Percentiles rank a stretch among this genome's conserved stretches.
Evolutionary conservation across 1,140 invertebrate genomes (phyloP).

Genomic region (Amyelois transitella): DNA sequence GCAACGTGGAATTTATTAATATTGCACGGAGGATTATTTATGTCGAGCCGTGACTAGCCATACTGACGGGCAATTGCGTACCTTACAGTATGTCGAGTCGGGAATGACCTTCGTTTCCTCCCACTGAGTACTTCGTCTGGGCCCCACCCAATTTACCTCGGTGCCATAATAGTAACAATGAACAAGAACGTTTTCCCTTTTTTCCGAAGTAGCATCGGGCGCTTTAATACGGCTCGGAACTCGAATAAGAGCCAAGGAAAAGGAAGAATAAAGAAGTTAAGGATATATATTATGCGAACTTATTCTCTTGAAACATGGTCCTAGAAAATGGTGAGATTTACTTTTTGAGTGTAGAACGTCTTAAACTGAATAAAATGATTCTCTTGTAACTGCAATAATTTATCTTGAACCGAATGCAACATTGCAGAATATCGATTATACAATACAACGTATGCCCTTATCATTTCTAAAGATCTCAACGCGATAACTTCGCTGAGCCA

Average conservation of each 20-base stretch:
- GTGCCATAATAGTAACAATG: conserved; percentile 11
- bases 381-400: no score
- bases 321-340: no score
- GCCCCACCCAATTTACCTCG: background rate
- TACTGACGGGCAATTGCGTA: background rate
- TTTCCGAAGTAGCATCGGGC: background rate
- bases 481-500: background rate
- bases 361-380: no score
- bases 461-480: no score
- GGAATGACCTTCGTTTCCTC: background rate
- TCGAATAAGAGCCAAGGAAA: background rate
- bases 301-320: no score
- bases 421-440: no score
- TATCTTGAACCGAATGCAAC: no score
- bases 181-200: conserved; percentile 9
- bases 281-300: no score
- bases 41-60: background rate
- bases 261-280: background rate
- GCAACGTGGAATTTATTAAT: conserved; percentile 2
- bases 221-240: background rate
- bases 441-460: no score
- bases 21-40: background rate
- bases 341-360: background rate
- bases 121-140: conserved; percentile 11
- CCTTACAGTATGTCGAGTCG: background rate